Evolutionary conservation across 2,797 vertebrate genomes (phyloP), one percentile per base, ranked within the genome.

Genomic region (Chelidonichthys spinosus): DNA sequence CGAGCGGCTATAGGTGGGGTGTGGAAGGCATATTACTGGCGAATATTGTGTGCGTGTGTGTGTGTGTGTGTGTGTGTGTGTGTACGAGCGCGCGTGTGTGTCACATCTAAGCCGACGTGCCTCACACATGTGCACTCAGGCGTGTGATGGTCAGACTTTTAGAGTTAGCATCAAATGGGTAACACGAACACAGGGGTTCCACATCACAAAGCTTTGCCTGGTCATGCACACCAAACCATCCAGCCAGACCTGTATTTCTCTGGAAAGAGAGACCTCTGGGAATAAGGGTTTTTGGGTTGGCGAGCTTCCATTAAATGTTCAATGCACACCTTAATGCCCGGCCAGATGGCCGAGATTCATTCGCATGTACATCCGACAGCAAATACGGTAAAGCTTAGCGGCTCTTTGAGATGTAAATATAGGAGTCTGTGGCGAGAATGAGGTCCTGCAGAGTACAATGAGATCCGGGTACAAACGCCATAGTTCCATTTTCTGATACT

Each of bases 71-170:
- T 71, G 89, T 87, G 89, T 90, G 79, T 83, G 87, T 80, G 87
- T 77, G 86, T 63, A 82, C 46, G 71, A n/a, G 65, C 3, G 72
- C 6, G 79, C 6, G 65, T 60, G 80, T 71, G 89, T 87, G 89
- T 90, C 82, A 92, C 91, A 90, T 91, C 90, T 90, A 89, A 92
- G 92, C 82, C 81, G 84, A 78, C 52, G 87, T 82, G 85, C 91
- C 85, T 92, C 86, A 90, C 94, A 95, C 94, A 93, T 94, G 94
- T 95, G 93, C 90, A 85, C 74, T 84, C 85, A 92, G 86, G 88
- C 89, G 81, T 92, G 90, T 91, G 91, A 94, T 93, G 92, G 94
- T 92, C 87, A 91, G 91, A 93, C 89, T 88, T 93, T 87, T 78
- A 81, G 90, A 90, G 86, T 90, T 92, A 90, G 88, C 92, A 87